Base-by-base conservation (phyloP, 2,113 vertebrate species). In the Corythoichthys intestinalis region DNA sequence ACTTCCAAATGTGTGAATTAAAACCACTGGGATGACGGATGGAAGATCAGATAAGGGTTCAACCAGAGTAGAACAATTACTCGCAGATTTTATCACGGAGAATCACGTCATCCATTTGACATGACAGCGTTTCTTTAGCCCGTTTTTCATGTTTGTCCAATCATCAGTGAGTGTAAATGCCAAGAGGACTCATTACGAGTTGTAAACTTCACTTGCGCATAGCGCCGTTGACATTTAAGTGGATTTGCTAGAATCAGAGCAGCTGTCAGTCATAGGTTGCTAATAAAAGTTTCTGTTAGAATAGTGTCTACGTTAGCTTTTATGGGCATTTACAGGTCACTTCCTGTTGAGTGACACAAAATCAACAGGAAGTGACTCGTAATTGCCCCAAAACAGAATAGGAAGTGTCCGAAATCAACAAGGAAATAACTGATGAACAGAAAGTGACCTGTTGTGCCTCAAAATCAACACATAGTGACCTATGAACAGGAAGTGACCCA, bases 191-290 rank as follows among this genome's bases (percentile, higher is more conserved):
- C 59, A 20, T 49, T 67, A 39, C 12, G 54, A 70, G 66, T 14
- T 3, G 44, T 57, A 37, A 66, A 59, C 66, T 44, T 65, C 71
- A 65, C 66, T 76, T 50, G 39, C 65, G 65, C 50, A 72, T 66
- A 66, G 56, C 20, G 48, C 28, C 37, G 57, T 44, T 77, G 10
- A 77, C 53, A 72, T 82, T 72, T 61, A 54, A 76, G 70, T 75
- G 54, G 56, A 77, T 82, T 71, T 76, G 7, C 47, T 66, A 2
- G 37, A 77, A 70, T 62, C 53, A n/a, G 48, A 69, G 50, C 61
- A 34, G 72, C 76, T 1, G 56, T 83, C 75, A 77, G 44, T 78
- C 54, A 63, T 6, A 77, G 66, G 37, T 7, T 11, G 1, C 20
- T 28, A 28, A 28, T 28, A 28, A 28, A 28, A 28, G 20, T 28